These are phyloP conservation scores for Bombus polaris DNA, from an alignment of 1,140 invertebrate species.

Conservation along the genomic window DNA sequence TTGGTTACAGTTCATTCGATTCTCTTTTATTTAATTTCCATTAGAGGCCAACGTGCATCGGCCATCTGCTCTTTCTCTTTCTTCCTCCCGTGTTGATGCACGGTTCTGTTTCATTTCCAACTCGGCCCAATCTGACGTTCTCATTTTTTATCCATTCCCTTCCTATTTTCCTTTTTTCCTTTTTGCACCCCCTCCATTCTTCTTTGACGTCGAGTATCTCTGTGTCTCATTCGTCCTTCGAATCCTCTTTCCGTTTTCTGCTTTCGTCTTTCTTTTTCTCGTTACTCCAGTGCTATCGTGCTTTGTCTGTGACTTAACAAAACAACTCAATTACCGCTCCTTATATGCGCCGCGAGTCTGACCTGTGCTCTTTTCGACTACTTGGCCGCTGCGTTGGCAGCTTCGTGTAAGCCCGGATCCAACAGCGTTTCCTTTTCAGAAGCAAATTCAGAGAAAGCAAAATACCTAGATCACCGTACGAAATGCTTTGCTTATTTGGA, in stretches of 20 bases:
- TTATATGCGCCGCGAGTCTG: background rate
- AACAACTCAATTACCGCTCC: slow-evolving; percentile 27
- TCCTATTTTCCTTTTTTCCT: background rate
- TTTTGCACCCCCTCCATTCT: background rate
- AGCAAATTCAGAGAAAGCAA: background rate
- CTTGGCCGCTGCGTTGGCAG: slow-evolving; percentile 5
- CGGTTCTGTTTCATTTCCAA: slow-evolving; percentile 23
- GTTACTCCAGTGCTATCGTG: background rate
- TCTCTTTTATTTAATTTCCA: slow-evolving; percentile 75
- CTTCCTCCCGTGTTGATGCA: slow-evolving; percentile 23
- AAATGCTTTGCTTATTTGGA: background rate
- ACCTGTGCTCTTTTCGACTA: slow-evolving; percentile 1
- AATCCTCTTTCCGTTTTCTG: background rate
- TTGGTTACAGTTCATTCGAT: slow-evolving; percentile 77
- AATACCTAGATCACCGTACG: background rate
- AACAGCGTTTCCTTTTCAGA: background rate
- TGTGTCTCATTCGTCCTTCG: background rate
- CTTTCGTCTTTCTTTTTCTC: background rate
- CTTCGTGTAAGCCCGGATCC: background rate
- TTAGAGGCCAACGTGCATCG: slow-evolving; percentile 57
- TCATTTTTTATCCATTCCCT: background rate
- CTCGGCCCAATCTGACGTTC: background rate
- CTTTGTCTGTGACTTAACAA: slow-evolving; percentile 31
- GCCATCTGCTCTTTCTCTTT: slow-evolving; percentile 30
- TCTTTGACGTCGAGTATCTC: background rate